Evolutionary conservation across 2,888 invertebrate species (phyloP), one percentile per base, ranked within the genome.

Genomic region (Chloroclystis v-ata): DNA sequence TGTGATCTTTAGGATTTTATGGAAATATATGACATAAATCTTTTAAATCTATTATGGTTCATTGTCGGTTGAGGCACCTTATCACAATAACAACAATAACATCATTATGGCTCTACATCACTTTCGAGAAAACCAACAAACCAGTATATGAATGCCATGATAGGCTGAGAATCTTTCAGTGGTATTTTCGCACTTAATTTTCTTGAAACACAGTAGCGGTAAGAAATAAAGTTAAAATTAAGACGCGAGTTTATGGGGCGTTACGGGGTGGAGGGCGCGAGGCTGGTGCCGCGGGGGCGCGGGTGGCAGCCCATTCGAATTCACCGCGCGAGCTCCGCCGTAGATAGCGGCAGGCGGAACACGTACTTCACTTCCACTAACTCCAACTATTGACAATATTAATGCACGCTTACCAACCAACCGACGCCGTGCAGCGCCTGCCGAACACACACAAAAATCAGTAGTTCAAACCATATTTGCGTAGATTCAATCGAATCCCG

Each of bases 301-400:
- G 59, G 54, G 59, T 66, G 53, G 62, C 62, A 77, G 75, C 73
- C 79, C 69, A 85, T 85, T 85, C 83, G 85, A 79, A 85, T 86
- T 85, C 86, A 82, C 80, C 81, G 80, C 83, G 84, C 82, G 82
- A 79, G 77, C 82, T 75, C 64, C 74, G 81, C 82, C 80, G 82
- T 82, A 85, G 86, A 87, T 84, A 85, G 84, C 82, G 82, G 84
- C 85, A 85, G 82, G 84, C 85, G 83, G 84, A 80, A 84, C 86
- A 87, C 86, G 86, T 87, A 84, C 85, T 82, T 82, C 82, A 84
- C 83, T 87, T 85, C 85, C 80, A 85, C 84, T 84, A 86, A 86
- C 85, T 85, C 84, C 81, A 83, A 86, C 86, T 87, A 87, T 86
- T 87, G 86, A 87, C 86, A 86, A 85, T 85, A 86, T 85, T 85